Percentiles rank a stretch among this genome's conserved stretches.
phyloP scores from a whole-genome alignment of 1,140 invertebrate species.

The Argopecten irradians region DNA sequence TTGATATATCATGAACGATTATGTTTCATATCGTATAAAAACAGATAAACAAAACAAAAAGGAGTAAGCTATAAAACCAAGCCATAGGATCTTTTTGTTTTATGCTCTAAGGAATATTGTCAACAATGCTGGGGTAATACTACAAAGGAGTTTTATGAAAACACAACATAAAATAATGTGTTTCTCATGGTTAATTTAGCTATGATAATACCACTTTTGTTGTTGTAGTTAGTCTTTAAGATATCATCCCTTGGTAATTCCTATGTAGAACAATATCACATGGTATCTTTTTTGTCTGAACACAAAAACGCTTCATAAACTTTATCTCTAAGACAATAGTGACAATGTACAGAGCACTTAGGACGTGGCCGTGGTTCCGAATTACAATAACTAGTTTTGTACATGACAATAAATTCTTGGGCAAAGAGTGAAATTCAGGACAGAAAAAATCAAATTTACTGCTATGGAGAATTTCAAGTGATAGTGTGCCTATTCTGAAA shows the following conservation, averaged over 20 bases:
- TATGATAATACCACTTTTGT: neutral
- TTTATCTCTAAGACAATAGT: neutral
- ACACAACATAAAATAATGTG: neutral
- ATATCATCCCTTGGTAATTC: neutral
- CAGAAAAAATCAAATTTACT: neutral
- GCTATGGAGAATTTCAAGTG: neutral
- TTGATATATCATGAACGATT: conserved; percentile 9
- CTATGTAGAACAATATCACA: neutral
- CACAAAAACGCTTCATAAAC: neutral
- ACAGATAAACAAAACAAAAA: conserved; percentile 10
- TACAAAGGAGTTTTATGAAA: neutral
- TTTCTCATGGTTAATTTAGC: conserved; percentile 12
- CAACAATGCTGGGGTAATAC: neutral
- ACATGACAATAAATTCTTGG: neutral
- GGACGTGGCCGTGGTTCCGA: neutral
- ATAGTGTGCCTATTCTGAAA: neutral
- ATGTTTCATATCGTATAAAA: neutral
- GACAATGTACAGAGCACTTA: neutral
- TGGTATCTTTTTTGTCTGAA: neutral
- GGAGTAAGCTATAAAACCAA: neutral
- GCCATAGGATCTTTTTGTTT: neutral
- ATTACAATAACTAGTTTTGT: neutral
- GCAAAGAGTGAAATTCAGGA: neutral
- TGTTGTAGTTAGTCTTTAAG: neutral
- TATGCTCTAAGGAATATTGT: neutral